Conservation (phyloP, 2,113 vertebrate species). For the Bubo blakistoni region DNA sequence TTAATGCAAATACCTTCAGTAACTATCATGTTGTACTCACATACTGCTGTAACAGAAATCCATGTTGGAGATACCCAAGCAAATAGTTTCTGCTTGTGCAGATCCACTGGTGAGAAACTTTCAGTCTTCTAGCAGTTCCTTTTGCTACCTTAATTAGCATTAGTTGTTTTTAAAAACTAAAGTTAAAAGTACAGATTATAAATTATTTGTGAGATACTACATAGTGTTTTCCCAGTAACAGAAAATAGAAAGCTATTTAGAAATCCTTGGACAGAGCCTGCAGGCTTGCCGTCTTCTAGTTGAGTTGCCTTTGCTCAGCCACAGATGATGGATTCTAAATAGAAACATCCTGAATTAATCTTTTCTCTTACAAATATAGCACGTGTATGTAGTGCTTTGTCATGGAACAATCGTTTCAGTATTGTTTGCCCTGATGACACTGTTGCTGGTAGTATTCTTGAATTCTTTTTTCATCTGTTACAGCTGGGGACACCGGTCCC, state of each 20-base stretch:
- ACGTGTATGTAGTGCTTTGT: fast-evolving
- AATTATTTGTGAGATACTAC: background rate
- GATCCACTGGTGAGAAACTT: background rate
- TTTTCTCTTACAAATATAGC: background rate
- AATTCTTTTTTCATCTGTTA: fast-evolving
- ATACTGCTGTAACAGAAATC: background rate
- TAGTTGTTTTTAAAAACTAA: background rate
- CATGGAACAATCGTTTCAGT: background rate
- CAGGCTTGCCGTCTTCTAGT: background rate
- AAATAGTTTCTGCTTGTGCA: background rate
- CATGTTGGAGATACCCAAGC: background rate
- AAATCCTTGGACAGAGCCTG: background rate
- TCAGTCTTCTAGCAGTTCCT: background rate
- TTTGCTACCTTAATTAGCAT: background rate
- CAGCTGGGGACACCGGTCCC: fast-evolving
- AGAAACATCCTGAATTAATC: background rate
- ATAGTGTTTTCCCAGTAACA: background rate
- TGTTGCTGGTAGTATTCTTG: background rate
- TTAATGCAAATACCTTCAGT: background rate
- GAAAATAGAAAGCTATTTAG: background rate
- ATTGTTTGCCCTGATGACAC: background rate
- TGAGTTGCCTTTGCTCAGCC: background rate
- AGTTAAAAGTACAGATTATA: background rate
- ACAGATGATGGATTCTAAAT: background rate
- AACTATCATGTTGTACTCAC: background rate